Percentiles rank a stretch among this genome's conserved stretches.
These are phyloP conservation scores for Sebastes steindachneri DNA, from an alignment of 2,797 vertebrate species.

Conservation along the genomic window DNA sequence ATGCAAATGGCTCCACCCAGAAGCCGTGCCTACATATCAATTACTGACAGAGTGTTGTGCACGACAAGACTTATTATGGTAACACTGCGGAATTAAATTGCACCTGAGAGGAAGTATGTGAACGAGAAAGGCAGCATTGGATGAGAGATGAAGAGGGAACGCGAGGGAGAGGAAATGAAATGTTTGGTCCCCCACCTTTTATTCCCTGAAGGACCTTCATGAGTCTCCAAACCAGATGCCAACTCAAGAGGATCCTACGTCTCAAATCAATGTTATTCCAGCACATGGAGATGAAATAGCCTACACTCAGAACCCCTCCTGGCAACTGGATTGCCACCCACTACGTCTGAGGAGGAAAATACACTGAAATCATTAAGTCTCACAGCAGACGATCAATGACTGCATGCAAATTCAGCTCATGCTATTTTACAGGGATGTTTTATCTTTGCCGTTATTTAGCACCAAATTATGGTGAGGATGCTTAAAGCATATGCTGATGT, in stretches of 20 bases:
- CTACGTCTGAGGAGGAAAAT: conserved; percentile 39
- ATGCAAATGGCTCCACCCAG: conserved; percentile 85
- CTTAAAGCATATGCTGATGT: not conserved
- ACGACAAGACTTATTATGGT: conserved; percentile 75
- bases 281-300: conserved; percentile 67
- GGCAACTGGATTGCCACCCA: conserved; percentile 56
- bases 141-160: conserved; percentile 35
- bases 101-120: conserved; percentile 67
- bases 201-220: conserved; percentile 35
- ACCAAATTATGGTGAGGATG: conserved; percentile 1
- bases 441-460: conserved; percentile 23
- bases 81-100: conserved; percentile 76
- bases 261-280: conserved; percentile 72
- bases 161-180: conserved; percentile 40
- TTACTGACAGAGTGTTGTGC: conserved; percentile 77
- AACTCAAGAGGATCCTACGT: conserved; percentile 57
- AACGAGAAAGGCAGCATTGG: conserved; percentile 41
- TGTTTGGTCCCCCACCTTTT: conserved; percentile 26
- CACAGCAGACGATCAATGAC: conserved; percentile 53
- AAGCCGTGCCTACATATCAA: conserved; percentile 81
- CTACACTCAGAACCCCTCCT: conserved; percentile 53
- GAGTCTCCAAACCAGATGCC: conserved; percentile 51
- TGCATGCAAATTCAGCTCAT: conserved; percentile 44
- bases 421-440: conserved; percentile 34
- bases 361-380: conserved; percentile 61